These are phyloP conservation scores for Trichogramma evanescens DNA, from an alignment of 2,888 invertebrate species.

Conservation along the genomic window DNA sequence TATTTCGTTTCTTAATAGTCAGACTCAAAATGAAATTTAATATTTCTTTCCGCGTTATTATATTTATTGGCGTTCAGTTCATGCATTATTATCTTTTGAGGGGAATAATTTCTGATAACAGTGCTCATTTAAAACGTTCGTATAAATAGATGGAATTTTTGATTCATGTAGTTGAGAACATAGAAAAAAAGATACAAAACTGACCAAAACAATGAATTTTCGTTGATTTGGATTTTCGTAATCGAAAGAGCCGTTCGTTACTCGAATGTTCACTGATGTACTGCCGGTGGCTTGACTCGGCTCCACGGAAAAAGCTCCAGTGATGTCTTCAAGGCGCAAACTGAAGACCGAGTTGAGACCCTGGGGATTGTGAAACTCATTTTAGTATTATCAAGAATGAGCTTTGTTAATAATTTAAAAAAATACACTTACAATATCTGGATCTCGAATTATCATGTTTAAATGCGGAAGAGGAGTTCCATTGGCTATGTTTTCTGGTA, in stretches of 20 bases:
- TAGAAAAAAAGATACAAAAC: constrained; percentile 17
- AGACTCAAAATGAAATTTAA: not conserved
- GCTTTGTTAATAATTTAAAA: not conserved
- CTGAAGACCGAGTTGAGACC: constrained; percentile 79
- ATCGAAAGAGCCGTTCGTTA: constrained; percentile 73
- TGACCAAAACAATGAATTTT: constrained; percentile 78
- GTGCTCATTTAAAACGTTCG: not conserved
- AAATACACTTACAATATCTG: constrained; percentile 65
- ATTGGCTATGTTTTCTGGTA: constrained; percentile 74
- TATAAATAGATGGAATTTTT: not conserved
- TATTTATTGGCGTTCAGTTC: not conserved
- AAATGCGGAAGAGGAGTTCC: constrained; percentile 75
- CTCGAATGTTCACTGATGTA: constrained; percentile 73
- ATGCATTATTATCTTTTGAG: not conserved
- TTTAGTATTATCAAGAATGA: not conserved
- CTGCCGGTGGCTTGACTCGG: constrained; percentile 73
- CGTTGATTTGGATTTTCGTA: constrained; percentile 88
- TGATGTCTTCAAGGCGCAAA: constrained; percentile 70
- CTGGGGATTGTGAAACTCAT: constrained; percentile 45
- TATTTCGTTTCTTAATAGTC: no score
- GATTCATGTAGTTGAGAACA: not conserved
- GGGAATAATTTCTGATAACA: not conserved
- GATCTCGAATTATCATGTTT: constrained; percentile 79
- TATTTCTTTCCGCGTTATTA: not conserved
- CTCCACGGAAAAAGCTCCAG: constrained; percentile 76